Evolutionary conservation across 1,140 invertebrate species (phyloP).

Genomic region (Melitaea cinxia): DNA sequence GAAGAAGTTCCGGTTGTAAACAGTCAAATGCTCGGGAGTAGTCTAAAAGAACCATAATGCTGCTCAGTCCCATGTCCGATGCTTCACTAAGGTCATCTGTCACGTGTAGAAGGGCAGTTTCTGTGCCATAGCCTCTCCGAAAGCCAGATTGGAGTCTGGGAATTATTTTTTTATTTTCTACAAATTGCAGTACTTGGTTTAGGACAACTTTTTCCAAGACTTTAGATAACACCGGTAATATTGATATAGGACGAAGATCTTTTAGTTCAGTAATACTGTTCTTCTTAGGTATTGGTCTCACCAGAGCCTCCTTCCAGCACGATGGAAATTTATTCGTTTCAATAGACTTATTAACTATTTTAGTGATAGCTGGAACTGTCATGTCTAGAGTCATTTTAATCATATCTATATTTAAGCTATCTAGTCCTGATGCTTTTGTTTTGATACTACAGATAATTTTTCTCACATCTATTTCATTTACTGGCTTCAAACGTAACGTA

Average conservation of each 20-base stretch:
- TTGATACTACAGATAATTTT: not conserved
- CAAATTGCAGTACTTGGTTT: not conserved
- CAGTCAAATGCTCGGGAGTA: too few species aligned
- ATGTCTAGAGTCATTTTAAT: slow-evolving; percentile 1
- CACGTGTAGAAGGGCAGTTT: not conserved
- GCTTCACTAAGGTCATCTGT: too few species aligned
- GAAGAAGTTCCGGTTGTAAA: too few species aligned
- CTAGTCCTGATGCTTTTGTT: slow-evolving; percentile 5
- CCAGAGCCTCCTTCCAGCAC: slow-evolving; percentile 2
- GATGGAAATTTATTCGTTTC: not conserved
- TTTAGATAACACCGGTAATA: slow-evolving; percentile 8
- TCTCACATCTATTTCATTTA: not conserved
- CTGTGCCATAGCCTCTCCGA: not conserved
- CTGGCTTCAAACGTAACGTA: too few species aligned
- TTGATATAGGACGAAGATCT: slow-evolving; percentile 4
- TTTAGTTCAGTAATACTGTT: not conserved
- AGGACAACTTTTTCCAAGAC: not conserved
- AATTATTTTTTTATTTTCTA: not conserved
- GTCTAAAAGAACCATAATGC: too few species aligned
- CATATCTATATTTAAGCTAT: slow-evolving; percentile 12
- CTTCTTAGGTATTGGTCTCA: slow-evolving; percentile 12
- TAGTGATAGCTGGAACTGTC: not conserved
- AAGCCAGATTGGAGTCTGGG: not conserved
- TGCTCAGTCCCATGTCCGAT: too few species aligned
- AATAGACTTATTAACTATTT: slow-evolving; percentile 10